Conservation (phyloP, 2,113 vertebrate species). For the Dascyllus trimaculatus region DNA sequence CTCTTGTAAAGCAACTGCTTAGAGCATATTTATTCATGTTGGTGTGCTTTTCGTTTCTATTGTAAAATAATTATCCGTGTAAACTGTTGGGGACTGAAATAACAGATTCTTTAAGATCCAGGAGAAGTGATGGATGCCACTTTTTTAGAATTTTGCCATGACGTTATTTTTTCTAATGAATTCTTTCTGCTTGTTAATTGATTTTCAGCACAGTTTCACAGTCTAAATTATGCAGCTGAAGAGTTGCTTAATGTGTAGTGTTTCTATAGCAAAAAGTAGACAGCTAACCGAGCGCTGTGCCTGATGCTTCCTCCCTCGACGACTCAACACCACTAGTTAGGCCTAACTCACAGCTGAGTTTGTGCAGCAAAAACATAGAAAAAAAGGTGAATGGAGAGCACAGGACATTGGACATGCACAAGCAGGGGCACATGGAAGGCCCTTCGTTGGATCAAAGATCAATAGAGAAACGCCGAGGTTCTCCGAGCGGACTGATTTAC, state of each 20-base stretch:
- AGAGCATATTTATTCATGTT: constrained; percentile 71
- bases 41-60: constrained; percentile 57
- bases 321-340: constrained; percentile 21
- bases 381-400: constrained; percentile 37
- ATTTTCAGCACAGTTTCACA: not conserved
- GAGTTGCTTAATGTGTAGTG: not conserved
- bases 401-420: constrained; percentile 20
- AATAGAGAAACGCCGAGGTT: constrained; percentile 73
- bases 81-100: constrained; percentile 34
- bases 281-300: not conserved
- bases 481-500: constrained; percentile 68
- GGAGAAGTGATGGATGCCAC: not conserved
- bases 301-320: not conserved
- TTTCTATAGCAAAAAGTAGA: not conserved
- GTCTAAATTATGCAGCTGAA: not conserved
- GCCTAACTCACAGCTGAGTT: constrained; percentile 28
- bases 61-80: constrained; percentile 62
- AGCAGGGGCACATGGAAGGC: not conserved
- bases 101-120: constrained; percentile 4
- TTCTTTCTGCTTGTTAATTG: not conserved
- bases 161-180: not conserved
- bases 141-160: not conserved
- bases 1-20: constrained; percentile 68
- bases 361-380: constrained; percentile 39
- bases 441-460: constrained; percentile 73